Conservation (phyloP, 2,888 invertebrate species). For the Hyalella azteca region DNA sequence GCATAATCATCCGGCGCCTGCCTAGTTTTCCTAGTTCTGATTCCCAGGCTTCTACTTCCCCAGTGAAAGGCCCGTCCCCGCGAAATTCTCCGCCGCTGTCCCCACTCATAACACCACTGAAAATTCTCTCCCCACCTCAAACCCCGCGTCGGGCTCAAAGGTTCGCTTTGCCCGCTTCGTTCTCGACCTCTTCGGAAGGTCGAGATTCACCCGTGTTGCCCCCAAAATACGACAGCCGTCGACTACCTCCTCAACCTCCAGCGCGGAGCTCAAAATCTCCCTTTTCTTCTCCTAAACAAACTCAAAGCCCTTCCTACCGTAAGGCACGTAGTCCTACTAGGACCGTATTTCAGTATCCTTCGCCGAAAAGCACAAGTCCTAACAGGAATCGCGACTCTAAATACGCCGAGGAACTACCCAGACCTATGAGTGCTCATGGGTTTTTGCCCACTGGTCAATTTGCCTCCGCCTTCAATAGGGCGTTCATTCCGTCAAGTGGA, state of each 20-base stretch:
- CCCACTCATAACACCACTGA: too few species aligned
- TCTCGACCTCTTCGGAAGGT: constrained; percentile 68
- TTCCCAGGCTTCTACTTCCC: constrained; percentile 61
- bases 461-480: not conserved
- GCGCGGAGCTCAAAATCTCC: constrained; percentile 89
- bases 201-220: constrained; percentile 26
- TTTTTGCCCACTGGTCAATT: not conserved
- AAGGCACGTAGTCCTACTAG: constrained; percentile 15
- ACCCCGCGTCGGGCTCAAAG: constrained; percentile 73
- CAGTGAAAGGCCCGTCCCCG: constrained; percentile 59
- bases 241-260: constrained; percentile 88
- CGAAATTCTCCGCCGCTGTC: constrained; percentile 49
- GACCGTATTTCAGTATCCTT: constrained; percentile 23
- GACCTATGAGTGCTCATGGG: not conserved
- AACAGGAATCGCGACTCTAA: not conserved
- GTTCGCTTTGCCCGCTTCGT: constrained; percentile 83
- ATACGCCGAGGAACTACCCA: not conserved
- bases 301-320: constrained; percentile 65
- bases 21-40: constrained; percentile 87
- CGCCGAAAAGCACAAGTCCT: constrained; percentile 3
- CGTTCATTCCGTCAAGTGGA: constrained; percentile 42
- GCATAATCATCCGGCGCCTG: constrained; percentile 65
- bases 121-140: constrained; percentile 50
- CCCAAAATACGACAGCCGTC: constrained; percentile 59
- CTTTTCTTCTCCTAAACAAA: constrained; percentile 79